phyloP scores from a whole-genome alignment of 2,888 invertebrate species.

The Agonopterix subpropinquella region DNA sequence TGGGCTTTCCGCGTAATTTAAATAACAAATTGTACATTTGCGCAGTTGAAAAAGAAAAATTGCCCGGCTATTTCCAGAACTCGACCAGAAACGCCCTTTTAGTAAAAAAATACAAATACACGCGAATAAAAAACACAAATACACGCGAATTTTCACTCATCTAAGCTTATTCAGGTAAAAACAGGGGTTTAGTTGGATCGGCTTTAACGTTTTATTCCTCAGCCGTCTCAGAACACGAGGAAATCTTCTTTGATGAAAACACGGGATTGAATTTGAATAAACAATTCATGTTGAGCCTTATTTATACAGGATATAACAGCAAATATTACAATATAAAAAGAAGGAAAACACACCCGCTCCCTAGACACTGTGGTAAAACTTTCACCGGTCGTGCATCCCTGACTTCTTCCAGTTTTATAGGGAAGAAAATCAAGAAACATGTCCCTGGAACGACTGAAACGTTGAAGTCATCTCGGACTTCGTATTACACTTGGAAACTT shows the following conservation, averaged over 20 bases:
- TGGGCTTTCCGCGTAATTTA: slow-evolving; percentile 42
- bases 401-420: slow-evolving; percentile 13
- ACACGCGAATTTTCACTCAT: slow-evolving; percentile 18
- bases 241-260: slow-evolving; percentile 12
- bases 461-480: too few species aligned
- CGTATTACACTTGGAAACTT: slow-evolving; percentile 14
- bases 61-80: slow-evolving; percentile 21
- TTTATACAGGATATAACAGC: not conserved
- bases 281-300: not conserved
- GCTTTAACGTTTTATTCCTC: slow-evolving; percentile 9
- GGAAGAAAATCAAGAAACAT: slow-evolving; percentile 14
- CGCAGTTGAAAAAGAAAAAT: slow-evolving; percentile 29
- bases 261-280: slow-evolving; percentile 3
- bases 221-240: not conserved
- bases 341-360: not conserved
- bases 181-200: slow-evolving; percentile 15
- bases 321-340: not conserved
- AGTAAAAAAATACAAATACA: slow-evolving; percentile 6
- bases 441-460: not conserved
- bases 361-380: not conserved
- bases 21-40: slow-evolving; percentile 43
- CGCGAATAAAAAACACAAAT: slow-evolving; percentile 12
- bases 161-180: slow-evolving; percentile 11
- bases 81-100: not conserved
- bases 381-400: too few species aligned